phyloP scores from a whole-genome alignment of 2,797 vertebrate species.

The Eleutherodactylus coqui region DNA sequence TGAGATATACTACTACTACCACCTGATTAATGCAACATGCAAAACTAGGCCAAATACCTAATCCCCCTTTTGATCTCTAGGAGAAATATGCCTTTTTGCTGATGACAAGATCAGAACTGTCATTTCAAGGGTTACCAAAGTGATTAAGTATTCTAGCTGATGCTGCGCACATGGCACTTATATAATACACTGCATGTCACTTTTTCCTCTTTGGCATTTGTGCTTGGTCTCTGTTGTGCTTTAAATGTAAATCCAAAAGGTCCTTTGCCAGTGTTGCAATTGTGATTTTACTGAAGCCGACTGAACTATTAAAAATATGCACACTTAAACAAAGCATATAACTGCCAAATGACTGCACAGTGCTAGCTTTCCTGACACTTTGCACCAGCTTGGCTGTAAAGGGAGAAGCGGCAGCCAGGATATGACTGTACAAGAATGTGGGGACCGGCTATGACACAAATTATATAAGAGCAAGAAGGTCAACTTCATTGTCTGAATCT shows the following conservation, averaged over 20 bases:
- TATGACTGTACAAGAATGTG: background rate
- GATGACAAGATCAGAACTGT: slow-evolving; percentile 35
- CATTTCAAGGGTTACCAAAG: slow-evolving; percentile 42
- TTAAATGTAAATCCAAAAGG: background rate
- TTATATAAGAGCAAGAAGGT: background rate
- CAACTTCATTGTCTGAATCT: background rate
- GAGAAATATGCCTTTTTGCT: slow-evolving; percentile 53
- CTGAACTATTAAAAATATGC: background rate
- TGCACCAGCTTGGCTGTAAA: background rate
- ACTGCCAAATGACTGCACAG: background rate
- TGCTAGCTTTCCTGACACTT: slow-evolving; percentile 1
- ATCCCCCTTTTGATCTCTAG: slow-evolving; percentile 30
- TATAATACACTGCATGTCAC: background rate
- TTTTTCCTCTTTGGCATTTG: background rate
- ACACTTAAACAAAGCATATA: background rate
- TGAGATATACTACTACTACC: slow-evolving; percentile 26
- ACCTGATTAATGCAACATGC: slow-evolving; percentile 34
- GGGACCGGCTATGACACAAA: background rate
- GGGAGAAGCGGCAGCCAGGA: background rate
- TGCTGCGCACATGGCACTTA: background rate
- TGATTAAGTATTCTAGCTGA: slow-evolving; percentile 40
- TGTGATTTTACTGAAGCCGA: background rate
- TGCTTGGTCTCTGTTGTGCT: background rate
- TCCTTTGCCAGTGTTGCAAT: background rate
- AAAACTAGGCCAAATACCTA: slow-evolving; percentile 46